Percentiles rank a stretch among this genome's conserved stretches.
Conservation (phyloP, 1,140 invertebrate species). For the Kradibia gibbosae region DNA sequence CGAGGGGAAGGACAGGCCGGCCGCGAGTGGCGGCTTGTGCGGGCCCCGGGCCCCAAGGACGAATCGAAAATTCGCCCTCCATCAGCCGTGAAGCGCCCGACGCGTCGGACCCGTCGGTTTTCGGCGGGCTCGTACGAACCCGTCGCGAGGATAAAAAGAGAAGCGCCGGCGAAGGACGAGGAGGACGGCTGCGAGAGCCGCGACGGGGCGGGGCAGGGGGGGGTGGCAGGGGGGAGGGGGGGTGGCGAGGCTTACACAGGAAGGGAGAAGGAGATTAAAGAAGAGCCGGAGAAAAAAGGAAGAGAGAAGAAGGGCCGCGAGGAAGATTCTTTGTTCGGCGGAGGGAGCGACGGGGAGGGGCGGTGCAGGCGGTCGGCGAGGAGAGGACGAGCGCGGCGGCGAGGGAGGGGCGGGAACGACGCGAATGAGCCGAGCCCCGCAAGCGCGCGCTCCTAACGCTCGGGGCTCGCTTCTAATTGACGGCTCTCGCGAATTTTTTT, state of each 20-base stretch:
- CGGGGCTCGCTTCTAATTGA: slow-evolving; percentile 61
- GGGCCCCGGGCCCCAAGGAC: neutral
- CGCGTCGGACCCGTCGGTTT: neutral
- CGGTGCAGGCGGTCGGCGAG: neutral
- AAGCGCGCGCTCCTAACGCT: slow-evolving; percentile 53
- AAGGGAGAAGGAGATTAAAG: slow-evolving; percentile 24
- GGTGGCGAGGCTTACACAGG: no score
- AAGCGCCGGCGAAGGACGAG: neutral
- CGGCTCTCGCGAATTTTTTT: slow-evolving; percentile 60
- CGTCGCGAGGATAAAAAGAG: slow-evolving; percentile 15
- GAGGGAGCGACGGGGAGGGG: slow-evolving; percentile 16
- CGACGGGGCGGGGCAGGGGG: neutral
- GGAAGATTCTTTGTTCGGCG: slow-evolving; percentile 46
- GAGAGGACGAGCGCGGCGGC: neutral
- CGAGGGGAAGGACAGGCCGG: neutral
- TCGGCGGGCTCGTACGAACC: neutral
- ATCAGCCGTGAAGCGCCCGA: neutral
- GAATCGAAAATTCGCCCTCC: neutral
- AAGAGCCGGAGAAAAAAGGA: slow-evolving; percentile 19
- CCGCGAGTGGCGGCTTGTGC: neutral
- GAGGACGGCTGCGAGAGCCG: neutral
- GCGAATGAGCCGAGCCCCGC: slow-evolving; percentile 49
- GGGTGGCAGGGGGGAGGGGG: neutral
- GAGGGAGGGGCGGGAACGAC: slow-evolving; percentile 49
- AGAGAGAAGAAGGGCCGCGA: slow-evolving; percentile 33